These are phyloP conservation scores for Acanthococcus lagerstroemiae DNA, from an alignment of 2,888 invertebrate genomes.

Conservation along the genomic window DNA sequence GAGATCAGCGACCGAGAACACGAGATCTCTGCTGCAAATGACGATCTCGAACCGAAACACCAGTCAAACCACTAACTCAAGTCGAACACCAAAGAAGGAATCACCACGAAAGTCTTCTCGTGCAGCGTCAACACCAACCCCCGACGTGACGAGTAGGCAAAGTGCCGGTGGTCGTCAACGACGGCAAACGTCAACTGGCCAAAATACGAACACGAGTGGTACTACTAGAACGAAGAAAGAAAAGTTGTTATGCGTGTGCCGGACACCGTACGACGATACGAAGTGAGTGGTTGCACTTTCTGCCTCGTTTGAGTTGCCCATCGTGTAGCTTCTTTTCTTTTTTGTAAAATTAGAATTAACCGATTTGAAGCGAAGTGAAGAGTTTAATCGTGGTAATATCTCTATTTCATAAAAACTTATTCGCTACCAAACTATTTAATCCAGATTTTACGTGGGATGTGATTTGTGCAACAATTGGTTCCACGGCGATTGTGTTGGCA, in stretches of 20 bases:
- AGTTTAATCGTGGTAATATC: background rate
- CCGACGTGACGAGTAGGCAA: background rate
- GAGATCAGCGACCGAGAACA: background rate
- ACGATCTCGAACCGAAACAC: background rate
- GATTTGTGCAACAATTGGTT: slow-evolving; percentile 98
- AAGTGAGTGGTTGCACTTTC: too few species aligned
- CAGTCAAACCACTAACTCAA: slow-evolving; percentile 2
- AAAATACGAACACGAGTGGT: background rate
- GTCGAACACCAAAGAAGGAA: background rate
- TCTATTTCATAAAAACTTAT: too few species aligned
- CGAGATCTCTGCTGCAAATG: slow-evolving; percentile 1
- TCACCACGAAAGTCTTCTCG: background rate
- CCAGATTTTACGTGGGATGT: slow-evolving; percentile 92
- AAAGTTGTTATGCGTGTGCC: slow-evolving; percentile 80
- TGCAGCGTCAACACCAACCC: background rate
- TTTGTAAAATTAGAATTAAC: too few species aligned
- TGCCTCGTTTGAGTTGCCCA: too few species aligned
- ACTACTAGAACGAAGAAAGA: slow-evolving; percentile 43
- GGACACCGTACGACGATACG: slow-evolving; percentile 88
- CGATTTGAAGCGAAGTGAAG: too few species aligned
- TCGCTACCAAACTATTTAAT: too few species aligned
- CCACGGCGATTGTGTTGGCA: slow-evolving; percentile 92
- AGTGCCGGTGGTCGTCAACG: background rate
- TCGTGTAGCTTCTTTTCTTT: too few species aligned
- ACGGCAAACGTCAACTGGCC: background rate